Evolutionary conservation across 2,113 vertebrate genomes (phyloP).

Genomic region (Callipepla californica): DNA sequence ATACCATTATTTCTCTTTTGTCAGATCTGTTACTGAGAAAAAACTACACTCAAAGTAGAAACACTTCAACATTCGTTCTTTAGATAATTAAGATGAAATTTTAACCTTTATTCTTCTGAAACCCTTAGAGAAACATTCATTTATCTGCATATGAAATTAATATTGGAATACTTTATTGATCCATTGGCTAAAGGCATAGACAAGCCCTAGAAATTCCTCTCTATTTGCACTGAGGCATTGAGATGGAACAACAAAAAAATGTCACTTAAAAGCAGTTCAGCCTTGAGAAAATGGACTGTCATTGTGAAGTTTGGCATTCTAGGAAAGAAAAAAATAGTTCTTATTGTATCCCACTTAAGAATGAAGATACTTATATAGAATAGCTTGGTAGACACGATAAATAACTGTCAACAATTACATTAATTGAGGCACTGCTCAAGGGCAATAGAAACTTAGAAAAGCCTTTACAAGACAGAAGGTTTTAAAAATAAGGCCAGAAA

Average conservation of each 20-base stretch:
- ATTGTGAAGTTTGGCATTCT: background rate
- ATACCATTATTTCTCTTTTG: constrained; percentile 21
- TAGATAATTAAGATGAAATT: constrained; percentile 40
- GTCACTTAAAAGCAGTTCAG: background rate
- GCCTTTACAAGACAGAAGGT: background rate
- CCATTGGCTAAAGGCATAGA: constrained; percentile 8
- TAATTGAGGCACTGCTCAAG: constrained; percentile 10
- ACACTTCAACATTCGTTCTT: constrained; percentile 21
- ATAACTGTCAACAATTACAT: background rate
- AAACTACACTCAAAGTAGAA: constrained; percentile 1
- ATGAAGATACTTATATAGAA: background rate
- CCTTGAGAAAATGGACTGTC: constrained; percentile 10
- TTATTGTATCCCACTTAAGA: background rate
- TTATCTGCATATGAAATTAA: constrained; percentile 43
- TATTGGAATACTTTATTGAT: constrained; percentile 44
- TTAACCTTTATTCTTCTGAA: constrained; percentile 40
- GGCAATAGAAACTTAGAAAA: background rate
- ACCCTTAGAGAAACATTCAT: background rate
- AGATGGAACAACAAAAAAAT: background rate
- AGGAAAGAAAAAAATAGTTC: background rate
- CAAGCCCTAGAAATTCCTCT: background rate
- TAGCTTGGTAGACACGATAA: background rate
- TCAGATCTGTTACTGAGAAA: constrained; percentile 22
- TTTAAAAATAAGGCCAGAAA: background rate
- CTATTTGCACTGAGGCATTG: background rate